A percentile compares a stretch with the other conserved stretches of the same genome.
Conservation (phyloP, 2,797 vertebrate genomes). For the Furcifer pardalis region DNA sequence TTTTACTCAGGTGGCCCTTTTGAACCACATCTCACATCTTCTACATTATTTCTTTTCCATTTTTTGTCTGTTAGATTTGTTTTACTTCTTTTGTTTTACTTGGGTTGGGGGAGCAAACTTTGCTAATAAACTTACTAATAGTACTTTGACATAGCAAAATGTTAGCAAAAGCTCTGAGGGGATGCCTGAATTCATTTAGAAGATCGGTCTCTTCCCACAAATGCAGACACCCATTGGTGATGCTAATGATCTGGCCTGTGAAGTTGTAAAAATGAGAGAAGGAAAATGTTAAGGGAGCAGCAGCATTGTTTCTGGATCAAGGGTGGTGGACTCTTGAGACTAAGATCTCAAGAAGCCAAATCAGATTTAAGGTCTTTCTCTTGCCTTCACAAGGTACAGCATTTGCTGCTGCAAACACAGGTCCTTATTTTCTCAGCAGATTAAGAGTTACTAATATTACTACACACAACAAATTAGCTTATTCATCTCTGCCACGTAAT, state of each 20-base stretch:
- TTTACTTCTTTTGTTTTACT: neutral
- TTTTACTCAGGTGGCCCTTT: too few relatives aligned
- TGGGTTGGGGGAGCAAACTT: too few relatives aligned
- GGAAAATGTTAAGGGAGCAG: neutral
- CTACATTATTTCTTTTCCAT: neutral
- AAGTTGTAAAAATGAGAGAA: neutral
- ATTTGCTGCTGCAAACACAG: neutral
- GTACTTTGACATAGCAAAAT: neutral
- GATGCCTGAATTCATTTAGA: neutral
- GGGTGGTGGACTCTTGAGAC: neutral
- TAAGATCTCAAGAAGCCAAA: neutral
- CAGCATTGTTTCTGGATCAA: neutral
- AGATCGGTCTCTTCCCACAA: neutral
- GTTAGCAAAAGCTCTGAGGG: neutral
- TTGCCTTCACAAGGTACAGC: too few relatives aligned
- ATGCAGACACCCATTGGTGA: neutral
- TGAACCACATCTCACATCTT: too few relatives aligned
- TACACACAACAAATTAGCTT: neutral
- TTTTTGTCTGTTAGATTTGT: neutral
- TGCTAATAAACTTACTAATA: neutral
- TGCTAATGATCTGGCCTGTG: neutral
- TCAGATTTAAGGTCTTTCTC: neutral
- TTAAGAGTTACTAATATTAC: neutral
- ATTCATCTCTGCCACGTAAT: neutral
- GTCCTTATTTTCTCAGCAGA: neutral